Percentiles rank a stretch among this genome's conserved stretches.
Conservation (phyloP, 2,888 invertebrate genomes). For the Sesia bembeciformis region DNA sequence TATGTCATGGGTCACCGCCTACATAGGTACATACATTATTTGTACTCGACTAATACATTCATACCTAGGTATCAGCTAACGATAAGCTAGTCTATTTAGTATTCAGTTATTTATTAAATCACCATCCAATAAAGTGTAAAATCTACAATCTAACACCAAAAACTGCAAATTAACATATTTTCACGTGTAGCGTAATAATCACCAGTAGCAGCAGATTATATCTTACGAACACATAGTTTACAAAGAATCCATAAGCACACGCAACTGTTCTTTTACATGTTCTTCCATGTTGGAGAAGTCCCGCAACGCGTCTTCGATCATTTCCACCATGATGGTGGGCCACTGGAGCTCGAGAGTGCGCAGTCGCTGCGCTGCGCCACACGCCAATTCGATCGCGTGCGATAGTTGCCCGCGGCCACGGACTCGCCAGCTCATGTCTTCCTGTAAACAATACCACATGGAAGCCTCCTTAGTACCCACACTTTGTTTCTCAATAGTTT, state of each 20-base stretch:
- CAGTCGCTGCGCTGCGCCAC: slow-evolving; percentile 84
- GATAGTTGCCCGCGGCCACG: slow-evolving; percentile 82
- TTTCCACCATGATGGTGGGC: slow-evolving; percentile 84
- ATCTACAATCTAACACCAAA: too few species aligned
- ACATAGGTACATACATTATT: too few species aligned
- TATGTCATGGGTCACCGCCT: too few species aligned
- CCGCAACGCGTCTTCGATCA: slow-evolving; percentile 83
- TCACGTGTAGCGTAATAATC: too few species aligned
- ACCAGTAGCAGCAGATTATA: too few species aligned
- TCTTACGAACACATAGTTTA: slow-evolving; percentile 10
- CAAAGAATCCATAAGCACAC: slow-evolving; percentile 60
- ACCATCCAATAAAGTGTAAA: too few species aligned
- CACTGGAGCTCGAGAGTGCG: slow-evolving; percentile 83
- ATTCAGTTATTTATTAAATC: too few species aligned
- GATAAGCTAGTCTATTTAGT: too few species aligned
- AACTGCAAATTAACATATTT: too few species aligned
- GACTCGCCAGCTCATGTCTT: slow-evolving; percentile 82
- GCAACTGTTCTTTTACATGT: slow-evolving; percentile 82
- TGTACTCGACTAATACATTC: too few species aligned
- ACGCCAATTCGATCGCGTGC: slow-evolving; percentile 81
- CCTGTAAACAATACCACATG: slow-evolving; percentile 51
- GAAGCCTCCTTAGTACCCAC: background rate
- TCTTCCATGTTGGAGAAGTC: slow-evolving; percentile 88
- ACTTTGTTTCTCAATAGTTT: background rate
- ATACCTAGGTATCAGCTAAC: too few species aligned